Evolutionary conservation across 2,888 invertebrate genomes (phyloP), one percentile per base, ranked within the genome.

Genomic region (Cephonodes hylas): DNA sequence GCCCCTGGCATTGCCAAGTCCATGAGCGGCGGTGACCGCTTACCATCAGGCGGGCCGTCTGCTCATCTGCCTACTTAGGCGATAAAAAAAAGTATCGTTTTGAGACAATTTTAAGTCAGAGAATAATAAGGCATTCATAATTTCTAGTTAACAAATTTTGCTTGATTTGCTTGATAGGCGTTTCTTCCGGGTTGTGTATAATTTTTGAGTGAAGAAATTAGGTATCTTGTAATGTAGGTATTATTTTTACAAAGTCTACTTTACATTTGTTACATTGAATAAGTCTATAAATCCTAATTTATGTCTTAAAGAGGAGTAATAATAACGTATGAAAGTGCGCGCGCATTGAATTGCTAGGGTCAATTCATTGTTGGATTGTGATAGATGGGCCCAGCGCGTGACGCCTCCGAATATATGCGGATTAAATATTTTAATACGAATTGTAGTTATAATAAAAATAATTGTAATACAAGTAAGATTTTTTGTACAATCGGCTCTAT

Each of bases 381-480:
- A 89, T 88, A 79, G 86, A 89, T 89, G 83, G 77, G 67, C 74
- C 67, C 53, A 45, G 71, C 66, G 72, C 89, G 90, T 90, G 89
- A 83, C 83, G 81, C 76, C 60, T 65, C 63, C 64, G 67, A 68
- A 64, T 64, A 67, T 67, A 66, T 59, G 64, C 65, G 74, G 86
- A 79, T 89, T 89, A 86, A 58, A 53, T 66, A 64, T 31, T 63
- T 67, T 67, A 66, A 58, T 48, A 61, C 34, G 58, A 59, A 4
- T 27, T 59, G 20, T n/a, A n/a, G n/a, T 31, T 27, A 59, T 15
- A 23, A 13, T 58, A 44, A 3, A 27, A 8, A 8, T 34, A 34
- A 34, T 34, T 10, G 2, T 34, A 10, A n/a, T n/a, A n/a, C n/a
- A n/a, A 2, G 10, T 34, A 7, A 34, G 34, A 34, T 2, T 6